Evolutionary conservation across 2,888 invertebrate genomes (phyloP).

Genomic region (Melikaiella ostensackeni): DNA sequence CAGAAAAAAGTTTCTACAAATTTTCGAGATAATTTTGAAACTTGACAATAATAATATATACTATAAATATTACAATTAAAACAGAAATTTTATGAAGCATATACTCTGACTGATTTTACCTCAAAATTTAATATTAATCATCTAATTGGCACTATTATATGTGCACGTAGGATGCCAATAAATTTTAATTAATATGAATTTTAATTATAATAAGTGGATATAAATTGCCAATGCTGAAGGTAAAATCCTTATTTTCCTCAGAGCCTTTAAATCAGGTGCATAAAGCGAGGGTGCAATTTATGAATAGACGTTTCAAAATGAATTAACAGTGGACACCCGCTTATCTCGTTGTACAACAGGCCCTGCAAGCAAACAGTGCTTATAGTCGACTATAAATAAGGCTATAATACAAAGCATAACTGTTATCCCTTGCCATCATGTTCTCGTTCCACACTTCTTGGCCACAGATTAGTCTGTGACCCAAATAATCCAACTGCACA

Average conservation of each 20-base stretch:
- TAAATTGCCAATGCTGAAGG: background rate
- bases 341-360: background rate
- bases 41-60: too few relatives aligned
- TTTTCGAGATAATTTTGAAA: too few relatives aligned
- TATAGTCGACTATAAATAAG: background rate
- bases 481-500: slow-evolving; percentile 14
- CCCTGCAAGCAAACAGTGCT: background rate
- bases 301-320: background rate
- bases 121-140: background rate
- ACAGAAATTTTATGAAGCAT: too few relatives aligned
- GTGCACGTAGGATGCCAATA: too few relatives aligned
- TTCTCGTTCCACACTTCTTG: background rate
- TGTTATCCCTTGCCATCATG: background rate
- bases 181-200: too few relatives aligned
- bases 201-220: background rate
- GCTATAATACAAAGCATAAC: slow-evolving; percentile 1
- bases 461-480: slow-evolving; percentile 3
- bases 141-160: background rate
- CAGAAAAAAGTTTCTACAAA: too few relatives aligned
- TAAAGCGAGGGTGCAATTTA: background rate
- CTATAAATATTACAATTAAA: too few relatives aligned
- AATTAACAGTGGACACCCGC: slow-evolving; percentile 1
- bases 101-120: background rate
- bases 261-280: background rate
- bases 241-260: background rate